These are phyloP conservation scores for Cremastobaeus sp. DNA, from an alignment of 2,888 invertebrate genomes.

Conservation along the genomic window DNA sequence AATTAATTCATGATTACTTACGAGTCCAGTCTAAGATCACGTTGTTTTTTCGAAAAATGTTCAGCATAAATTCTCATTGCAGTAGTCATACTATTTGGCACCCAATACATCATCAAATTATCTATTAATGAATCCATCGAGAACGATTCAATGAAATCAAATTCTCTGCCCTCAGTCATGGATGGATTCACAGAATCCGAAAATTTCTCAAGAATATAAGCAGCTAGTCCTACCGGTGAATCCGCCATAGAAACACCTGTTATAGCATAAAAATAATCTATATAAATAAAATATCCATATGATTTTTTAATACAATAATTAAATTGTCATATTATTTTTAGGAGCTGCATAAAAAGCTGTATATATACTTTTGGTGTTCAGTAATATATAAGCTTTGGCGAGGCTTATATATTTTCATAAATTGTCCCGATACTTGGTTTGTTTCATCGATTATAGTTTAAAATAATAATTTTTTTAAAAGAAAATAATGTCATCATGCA, in stretches of 20 bases:
- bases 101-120: slow-evolving; percentile 82
- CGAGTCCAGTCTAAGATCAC: slow-evolving; percentile 73
- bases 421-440: too few species aligned
- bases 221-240: slow-evolving; percentile 91
- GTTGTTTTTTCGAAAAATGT: slow-evolving; percentile 75
- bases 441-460: too few species aligned
- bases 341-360: too few species aligned
- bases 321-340: too few species aligned
- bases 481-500: too few species aligned
- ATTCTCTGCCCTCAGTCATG: slow-evolving; percentile 9
- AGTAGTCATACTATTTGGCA: slow-evolving; percentile 79
- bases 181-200: slow-evolving; percentile 82
- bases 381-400: too few species aligned
- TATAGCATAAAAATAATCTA: too few species aligned
- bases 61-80: slow-evolving; percentile 83
- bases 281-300: too few species aligned
- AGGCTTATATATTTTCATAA: too few species aligned
- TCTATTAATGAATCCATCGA: slow-evolving; percentile 79
- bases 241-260: slow-evolving; percentile 85
- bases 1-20: slow-evolving; percentile 74
- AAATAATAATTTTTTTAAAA: too few species aligned
- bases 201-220: slow-evolving; percentile 93
- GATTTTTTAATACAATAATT: too few species aligned
- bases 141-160: slow-evolving; percentile 77
- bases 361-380: too few species aligned